Percentiles rank a stretch among this genome's conserved stretches.
Conservation (phyloP, 2,888 invertebrate species). For the Eurois occulta region DNA sequence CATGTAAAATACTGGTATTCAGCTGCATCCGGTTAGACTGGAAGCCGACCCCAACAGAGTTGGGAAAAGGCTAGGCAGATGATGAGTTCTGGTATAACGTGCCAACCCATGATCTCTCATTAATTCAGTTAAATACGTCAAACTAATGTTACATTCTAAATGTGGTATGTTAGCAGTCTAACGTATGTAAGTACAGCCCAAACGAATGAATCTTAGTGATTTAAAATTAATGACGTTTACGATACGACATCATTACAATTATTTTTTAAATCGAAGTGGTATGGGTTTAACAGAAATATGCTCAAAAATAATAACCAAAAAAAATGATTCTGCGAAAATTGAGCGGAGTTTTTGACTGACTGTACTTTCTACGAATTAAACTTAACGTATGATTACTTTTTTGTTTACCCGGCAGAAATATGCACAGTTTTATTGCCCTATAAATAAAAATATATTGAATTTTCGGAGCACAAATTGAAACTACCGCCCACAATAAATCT, state of each 20-base stretch:
- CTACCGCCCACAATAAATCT: conserved; percentile 63
- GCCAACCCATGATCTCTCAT: background rate
- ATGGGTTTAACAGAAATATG: no score
- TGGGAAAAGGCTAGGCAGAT: no score
- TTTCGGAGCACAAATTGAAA: conserved; percentile 60
- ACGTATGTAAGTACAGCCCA: background rate
- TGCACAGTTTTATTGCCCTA: conserved; percentile 27
- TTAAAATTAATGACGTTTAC: background rate
- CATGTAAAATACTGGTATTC: no score
- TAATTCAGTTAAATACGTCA: background rate
- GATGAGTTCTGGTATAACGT: background rate
- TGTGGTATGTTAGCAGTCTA: background rate
- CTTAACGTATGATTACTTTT: background rate
- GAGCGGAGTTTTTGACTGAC: background rate
- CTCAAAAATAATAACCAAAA: background rate
- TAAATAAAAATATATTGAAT: conserved; percentile 61
- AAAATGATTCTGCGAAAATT: background rate
- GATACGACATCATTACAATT: no score
- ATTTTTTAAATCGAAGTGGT: background rate
- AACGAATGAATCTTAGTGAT: background rate
- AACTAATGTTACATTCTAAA: background rate
- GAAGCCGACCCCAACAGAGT: no score
- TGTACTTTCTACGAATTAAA: background rate
- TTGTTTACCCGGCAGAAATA: conserved; percentile 9
- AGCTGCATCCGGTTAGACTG: no score